Evolutionary conservation across 2,797 vertebrate genomes (phyloP).

Genomic region (Falco biarmicus): DNA sequence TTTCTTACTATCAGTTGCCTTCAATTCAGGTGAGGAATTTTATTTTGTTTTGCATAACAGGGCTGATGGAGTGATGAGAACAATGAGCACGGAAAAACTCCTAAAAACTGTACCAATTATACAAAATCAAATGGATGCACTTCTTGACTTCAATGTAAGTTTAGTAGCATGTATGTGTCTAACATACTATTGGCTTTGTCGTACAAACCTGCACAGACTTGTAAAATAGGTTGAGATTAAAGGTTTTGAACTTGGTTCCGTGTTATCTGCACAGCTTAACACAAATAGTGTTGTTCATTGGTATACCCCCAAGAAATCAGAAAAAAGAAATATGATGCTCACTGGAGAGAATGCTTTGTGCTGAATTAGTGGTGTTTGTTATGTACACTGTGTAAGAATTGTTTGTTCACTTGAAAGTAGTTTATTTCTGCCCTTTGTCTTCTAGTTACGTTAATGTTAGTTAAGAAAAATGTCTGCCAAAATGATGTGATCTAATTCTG

Average conservation of each 20-base stretch:
- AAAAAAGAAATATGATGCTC: not conserved
- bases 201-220: not conserved
- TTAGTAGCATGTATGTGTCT: not conserved
- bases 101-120: constrained; percentile 95
- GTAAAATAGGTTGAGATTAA: not conserved
- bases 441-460: not conserved
- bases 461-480: not conserved
- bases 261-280: not conserved
- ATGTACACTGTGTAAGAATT: not conserved
- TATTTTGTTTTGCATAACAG: constrained; percentile 73
- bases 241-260: not conserved
- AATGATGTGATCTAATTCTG: not conserved
- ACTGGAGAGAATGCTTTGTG: not conserved
- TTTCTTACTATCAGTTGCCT: not conserved
- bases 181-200: rapidly evolving
- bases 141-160: constrained; percentile 96
- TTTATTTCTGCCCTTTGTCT: not conserved
- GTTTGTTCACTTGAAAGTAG: not conserved
- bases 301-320: not conserved
- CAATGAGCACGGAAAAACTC: constrained; percentile 99
- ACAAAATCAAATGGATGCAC: constrained; percentile 99
- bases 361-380: not conserved
- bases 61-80: constrained; percentile 98
- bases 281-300: not conserved
- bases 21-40: not conserved